Evolutionary conservation across 23 tunicate species (phyloP), one percentile per base, ranked within the genome.

Genomic region (Trididemnum clinides): DNA sequence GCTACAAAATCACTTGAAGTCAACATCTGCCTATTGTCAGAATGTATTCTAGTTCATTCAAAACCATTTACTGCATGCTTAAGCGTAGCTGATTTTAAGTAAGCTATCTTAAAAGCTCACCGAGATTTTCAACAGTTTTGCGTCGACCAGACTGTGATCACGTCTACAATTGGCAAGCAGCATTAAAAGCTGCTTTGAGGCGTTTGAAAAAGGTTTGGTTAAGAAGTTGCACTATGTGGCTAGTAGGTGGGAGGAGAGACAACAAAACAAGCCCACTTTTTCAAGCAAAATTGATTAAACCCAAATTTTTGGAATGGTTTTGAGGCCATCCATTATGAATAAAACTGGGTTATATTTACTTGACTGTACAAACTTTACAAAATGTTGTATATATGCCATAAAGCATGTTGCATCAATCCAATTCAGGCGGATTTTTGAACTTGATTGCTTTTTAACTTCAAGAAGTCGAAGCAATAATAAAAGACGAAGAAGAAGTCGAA

Each of bases 91-190:
- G 69, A 20, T 12, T 62, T 62, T 23, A 62, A 12, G 27, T 62
- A 62, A 12, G 69, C 69, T 62, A 23, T 62, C 22, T 22, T 15
- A 23, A 62, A 62, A 62, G 69, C 23, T 62, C 69, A 12, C 69
- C n/a, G n/a, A 62, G 69, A n/a, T 62, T 62, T n/a, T 62, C 69
- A 62, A 62, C 69, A 62, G 69, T 62, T 62, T 12, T 62, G n/a
- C 69, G n/a, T 20, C 69, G n/a, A 12, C 69, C 69, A 12, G 27
- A n/a, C 6, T 62, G 69, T 12, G n/a, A 12, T 62, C 69, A 23
- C 69, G n/a, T 12, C 69, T 23, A 62, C 4, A 6, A 12, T n/a
- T 62, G 69, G n/a, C 69, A 12, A 4, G 69, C 69, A 4, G 23
- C 23, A 62, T 62, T 62, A 22, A 15, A 62, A 12, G 69, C 27